Base-by-base conservation (phyloP, 1,140 invertebrate species). In the Thereuonema tuberculata region DNA sequence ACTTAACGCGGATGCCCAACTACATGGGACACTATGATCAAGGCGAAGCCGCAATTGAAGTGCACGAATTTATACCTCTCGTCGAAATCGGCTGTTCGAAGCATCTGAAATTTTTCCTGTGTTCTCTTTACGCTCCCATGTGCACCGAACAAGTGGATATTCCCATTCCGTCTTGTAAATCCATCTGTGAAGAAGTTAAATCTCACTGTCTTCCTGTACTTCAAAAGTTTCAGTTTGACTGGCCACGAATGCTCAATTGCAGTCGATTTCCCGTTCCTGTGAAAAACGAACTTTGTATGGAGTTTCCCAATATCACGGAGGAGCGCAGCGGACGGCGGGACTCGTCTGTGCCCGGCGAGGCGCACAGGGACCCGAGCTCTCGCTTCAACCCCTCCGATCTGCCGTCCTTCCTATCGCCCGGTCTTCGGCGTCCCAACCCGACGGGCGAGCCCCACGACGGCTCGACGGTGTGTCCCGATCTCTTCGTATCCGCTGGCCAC, bases 1-100 rank as follows among this genome's bases (percentile, higher is more conserved):
- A 91, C 74, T 81, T 85, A 72, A 93, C 89, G 12, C 78, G 83
- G n/a, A 86, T 90, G 84, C 89, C 87, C 37, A 90, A 90, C 72
- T 79, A 85, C 52, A 81, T 87, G 74, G 84, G 84, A 1, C 85
- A 89, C 68, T 78, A 80, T 54, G 83, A 82, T 70, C 86, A 89
- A 71, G 77, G 81, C 65, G 81, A 84, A 67, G 85, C 85, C 54
- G 81, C 83, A 67, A 75, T 80, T 66, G 80, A 77, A 79, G 84
- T 75, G 0, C 75, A 76, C 56, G 75, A 78, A 56, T 78, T 75
- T 59, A 75, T 67, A 64, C 75, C 76, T 12, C 62, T 78, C 48
- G 76, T 77, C 2, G 72, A 70, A 59, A 72, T 68, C n/a, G 66
- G 67, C 17, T 78, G 76, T 59, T 77, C 75, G 29, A 65, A 70